Evolutionary conservation across 2,113 vertebrate genomes (phyloP), one percentile per base, ranked within the genome.

Genomic region (Dendrocopos noguchii): DNA sequence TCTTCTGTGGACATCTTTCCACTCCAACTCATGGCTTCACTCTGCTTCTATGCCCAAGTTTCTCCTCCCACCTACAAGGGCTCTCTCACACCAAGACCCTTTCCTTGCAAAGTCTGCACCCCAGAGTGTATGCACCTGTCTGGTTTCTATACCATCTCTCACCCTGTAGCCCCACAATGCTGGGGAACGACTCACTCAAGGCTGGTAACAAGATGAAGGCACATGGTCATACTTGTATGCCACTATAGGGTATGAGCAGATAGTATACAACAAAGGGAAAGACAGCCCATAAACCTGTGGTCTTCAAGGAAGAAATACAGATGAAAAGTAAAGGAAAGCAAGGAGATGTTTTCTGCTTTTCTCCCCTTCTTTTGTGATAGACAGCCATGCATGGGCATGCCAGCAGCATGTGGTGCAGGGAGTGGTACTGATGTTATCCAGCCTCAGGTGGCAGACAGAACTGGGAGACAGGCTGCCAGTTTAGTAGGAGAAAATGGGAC

Each of bases 371-470:
- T 25, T 52, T 52, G 50, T 25, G 5, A 27, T 4, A 57, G 52
- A 15, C 1, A 8, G 6, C 24, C 55, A 44, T 1, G 1, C 0
- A 0, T 10, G 13, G 64, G 11, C 28, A 52, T 6, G 25, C 12
- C 15, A 6, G 61, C 2, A 3, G 9, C 16, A 19, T 1, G 2
- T 31, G 11, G 29, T 5, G 1, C 16, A 39, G 60, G 22, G 8
- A 9, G 0, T 12, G 6, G 9, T 87, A 21, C 29, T 81, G 25
- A 22, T 11, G 0, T 56, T 72, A 68, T 10, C 63, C 55, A n/a
- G 22, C n/a, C 18, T 6, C 18, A 72, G 42, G 7, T 28, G 16
- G 28, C 36, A 66, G 39, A 70, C 42, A 12, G 3, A 34, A 64
- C 15, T 60, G n/a, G 53, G 31, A 74, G 5, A 47, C 15, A 55